These are phyloP conservation scores for Sebastes nivosus DNA, from an alignment of 2,797 vertebrate species.

Conservation along the genomic window DNA sequence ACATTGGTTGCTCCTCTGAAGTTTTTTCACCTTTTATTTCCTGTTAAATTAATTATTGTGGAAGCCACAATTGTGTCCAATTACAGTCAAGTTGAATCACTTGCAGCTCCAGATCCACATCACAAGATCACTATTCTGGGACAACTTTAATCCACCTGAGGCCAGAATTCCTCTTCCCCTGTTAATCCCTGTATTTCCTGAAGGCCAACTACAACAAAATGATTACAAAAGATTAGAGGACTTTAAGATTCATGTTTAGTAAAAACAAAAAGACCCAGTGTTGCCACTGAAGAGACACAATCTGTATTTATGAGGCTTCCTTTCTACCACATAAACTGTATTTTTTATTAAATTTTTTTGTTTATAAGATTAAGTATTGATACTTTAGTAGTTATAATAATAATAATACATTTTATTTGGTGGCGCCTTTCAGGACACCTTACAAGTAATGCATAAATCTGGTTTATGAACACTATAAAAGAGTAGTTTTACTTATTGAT, in stretches of 20 bases:
- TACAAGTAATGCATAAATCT: not conserved
- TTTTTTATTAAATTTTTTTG: not conserved
- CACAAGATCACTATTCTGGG: slow-evolving; percentile 67
- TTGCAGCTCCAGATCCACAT: slow-evolving; percentile 42
- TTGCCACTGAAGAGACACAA: not conserved
- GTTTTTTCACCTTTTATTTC: not conserved
- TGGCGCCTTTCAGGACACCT: no score
- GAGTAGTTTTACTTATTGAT: not conserved
- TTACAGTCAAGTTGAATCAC: slow-evolving; percentile 49
- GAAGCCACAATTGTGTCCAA: slow-evolving; percentile 31
- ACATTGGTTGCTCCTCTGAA: not conserved
- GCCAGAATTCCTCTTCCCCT: slow-evolving; percentile 38
- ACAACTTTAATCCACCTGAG: slow-evolving; percentile 66
- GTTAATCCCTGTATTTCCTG: slow-evolving; percentile 66
- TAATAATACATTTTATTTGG: no score
- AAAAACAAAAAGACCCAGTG: slow-evolving; percentile 46
- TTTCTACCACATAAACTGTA: not conserved
- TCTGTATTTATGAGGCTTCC: not conserved
- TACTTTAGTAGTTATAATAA: not conserved
- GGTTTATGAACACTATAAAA: not conserved
- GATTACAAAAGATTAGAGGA: slow-evolving; percentile 39
- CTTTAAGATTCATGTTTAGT: slow-evolving; percentile 29
- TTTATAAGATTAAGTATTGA: not conserved
- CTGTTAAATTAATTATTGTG: not conserved
- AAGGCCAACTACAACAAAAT: slow-evolving; percentile 10